Base-by-base conservation (phyloP, 2,888 invertebrate genomes). In the Drosophila vallismaia region DNA sequence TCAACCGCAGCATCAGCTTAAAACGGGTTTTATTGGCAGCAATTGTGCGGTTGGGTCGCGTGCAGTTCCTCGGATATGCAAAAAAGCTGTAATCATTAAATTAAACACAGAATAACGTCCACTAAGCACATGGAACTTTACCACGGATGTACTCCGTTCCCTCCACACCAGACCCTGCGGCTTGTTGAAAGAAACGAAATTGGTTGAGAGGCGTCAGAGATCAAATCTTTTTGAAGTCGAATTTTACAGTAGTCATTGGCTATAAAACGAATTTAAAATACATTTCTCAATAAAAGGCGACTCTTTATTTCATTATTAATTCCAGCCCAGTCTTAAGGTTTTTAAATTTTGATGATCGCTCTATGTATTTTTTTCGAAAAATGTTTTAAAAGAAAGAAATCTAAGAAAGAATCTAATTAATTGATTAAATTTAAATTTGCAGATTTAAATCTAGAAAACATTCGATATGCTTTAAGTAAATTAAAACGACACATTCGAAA, bases 11-110 rank as follows among this genome's bases (percentile, higher is more conserved):
- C 66, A 68, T 26, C 69, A 42, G 50, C 71, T 75, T 50, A 58
- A 77, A 79, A 81, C 80, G 82, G 76, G 80, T 81, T 81, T 81
- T 79, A 60, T 64, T 78, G 67, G 85, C 87, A 69, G 67, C 36
- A 9, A 33, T 29, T 62, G 45, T 76, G 57, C 74, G 51, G 52
- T 49, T 42, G 46, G 74, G 62, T 59, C 45, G 71, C 62, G 67
- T 66, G 73, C 62, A 52, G 56, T 52, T 48, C 50, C 51, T 46
- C 49, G 46, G 44, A 51, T 64, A 51, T 57, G 52, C 51, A 51
- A 58, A 72, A 45, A 44, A 50, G 55, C 45, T 55, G 46, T 45
- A 58, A 69, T 69, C 57, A 70, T 71, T 69, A 59, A 71, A 71
- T 71, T 69, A 71, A 69, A 71, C 69, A 59, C 68, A 67, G 63